Conservation (phyloP, 1,140 invertebrate genomes). For the Calephelis virginiensis region DNA sequence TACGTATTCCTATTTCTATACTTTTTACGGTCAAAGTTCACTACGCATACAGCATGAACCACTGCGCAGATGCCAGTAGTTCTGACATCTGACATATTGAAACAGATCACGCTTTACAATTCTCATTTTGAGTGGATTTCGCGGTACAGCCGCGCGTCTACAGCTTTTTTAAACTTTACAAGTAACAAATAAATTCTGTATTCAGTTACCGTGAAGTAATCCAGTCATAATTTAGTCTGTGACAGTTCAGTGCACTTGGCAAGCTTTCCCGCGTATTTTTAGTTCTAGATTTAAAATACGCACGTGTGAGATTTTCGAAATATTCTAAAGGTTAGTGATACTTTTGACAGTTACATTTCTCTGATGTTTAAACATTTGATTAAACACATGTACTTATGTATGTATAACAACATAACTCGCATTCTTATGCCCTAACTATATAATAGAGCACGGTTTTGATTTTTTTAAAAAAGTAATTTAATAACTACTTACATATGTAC, state of each 20-base stretch:
- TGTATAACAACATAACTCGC: too few relatives aligned
- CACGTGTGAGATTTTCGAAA: background rate
- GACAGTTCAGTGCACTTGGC: slow-evolving; percentile 10
- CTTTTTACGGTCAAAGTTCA: slow-evolving; percentile 28
- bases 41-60: slow-evolving; percentile 22
- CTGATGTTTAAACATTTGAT: too few relatives aligned
- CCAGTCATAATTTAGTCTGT: slow-evolving; percentile 11
- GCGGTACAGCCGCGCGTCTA: slow-evolving; percentile 15
- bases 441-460: too few relatives aligned
- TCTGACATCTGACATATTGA: slow-evolving; percentile 14
- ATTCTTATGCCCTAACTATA: too few relatives aligned
- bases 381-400: too few relatives aligned
- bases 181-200: background rate
- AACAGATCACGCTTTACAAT: slow-evolving; percentile 7
- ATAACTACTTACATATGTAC: too few relatives aligned
- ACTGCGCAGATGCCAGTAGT: slow-evolving; percentile 28
- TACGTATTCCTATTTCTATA: too few relatives aligned
- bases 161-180: background rate
- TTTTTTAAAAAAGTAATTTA: too few relatives aligned
- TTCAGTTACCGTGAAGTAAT: slow-evolving; percentile 11
- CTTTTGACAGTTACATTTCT: background rate
- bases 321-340: slow-evolving; percentile 3
- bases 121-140: slow-evolving; percentile 7
- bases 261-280: slow-evolving; percentile 9
- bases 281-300: slow-evolving; percentile 4